Percentiles rank a stretch among this genome's conserved stretches.
phyloP scores from a whole-genome alignment of 92 coral and sea anemone species.

The Palythoa grandiflora region DNA sequence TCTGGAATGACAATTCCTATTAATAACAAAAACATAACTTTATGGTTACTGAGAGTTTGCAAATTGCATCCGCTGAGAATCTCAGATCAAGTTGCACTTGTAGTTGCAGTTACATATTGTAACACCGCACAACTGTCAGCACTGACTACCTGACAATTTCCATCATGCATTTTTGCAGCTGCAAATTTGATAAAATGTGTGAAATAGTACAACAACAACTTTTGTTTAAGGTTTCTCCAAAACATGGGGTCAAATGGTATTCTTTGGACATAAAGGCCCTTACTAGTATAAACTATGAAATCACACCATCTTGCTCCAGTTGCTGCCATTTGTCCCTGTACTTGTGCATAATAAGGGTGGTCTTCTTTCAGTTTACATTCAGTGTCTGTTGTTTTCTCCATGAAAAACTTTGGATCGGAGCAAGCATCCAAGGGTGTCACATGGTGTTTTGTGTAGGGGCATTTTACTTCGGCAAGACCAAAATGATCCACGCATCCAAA shows the following conservation, averaged over 20 bases:
- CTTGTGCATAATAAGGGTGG: constrained; percentile 56
- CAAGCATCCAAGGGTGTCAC: constrained; percentile 70
- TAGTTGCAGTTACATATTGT: too few species aligned
- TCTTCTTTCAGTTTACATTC: constrained; percentile 25
- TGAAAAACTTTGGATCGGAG: constrained; percentile 52
- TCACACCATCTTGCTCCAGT: constrained; percentile 67
- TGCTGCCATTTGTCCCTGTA: constrained; percentile 65
- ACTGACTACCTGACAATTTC: neutral
- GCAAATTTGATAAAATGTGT: constrained; percentile 48
- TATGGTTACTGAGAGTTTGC: neutral
- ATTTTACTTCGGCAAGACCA: constrained; percentile 66
- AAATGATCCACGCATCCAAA: constrained; percentile 48
- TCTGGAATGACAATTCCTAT: neutral
- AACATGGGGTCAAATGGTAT: constrained; percentile 40
- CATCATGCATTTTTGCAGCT: neutral
- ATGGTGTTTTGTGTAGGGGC: constrained; percentile 42
- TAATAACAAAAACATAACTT: neutral
- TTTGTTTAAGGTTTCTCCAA: constrained; percentile 30
- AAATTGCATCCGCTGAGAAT: neutral
- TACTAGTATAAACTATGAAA: constrained; percentile 52
- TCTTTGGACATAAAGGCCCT: constrained; percentile 52
- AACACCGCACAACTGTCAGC: too few species aligned
- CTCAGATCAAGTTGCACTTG: too few species aligned
- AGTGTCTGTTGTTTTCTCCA: constrained; percentile 47
- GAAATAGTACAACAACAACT: constrained; percentile 27